Percentiles rank a stretch among this genome's conserved stretches.
phyloP scores from a whole-genome alignment of 2,113 vertebrate genomes.

The Chinchilla lanigera region DNA sequence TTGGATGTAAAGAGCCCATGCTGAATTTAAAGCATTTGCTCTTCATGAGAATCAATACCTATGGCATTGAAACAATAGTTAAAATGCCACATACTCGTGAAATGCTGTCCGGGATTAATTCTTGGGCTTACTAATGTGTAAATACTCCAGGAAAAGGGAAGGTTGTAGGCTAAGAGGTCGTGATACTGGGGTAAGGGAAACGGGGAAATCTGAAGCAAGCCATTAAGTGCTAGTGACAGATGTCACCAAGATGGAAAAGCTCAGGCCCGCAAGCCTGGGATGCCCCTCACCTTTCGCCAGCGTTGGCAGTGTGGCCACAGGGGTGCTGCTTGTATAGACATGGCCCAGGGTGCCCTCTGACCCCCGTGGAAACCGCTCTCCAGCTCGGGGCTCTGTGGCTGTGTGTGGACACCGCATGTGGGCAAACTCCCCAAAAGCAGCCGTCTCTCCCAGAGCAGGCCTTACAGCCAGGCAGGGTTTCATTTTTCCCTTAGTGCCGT shows the following conservation, averaged over 20 bases:
- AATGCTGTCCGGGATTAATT: background rate
- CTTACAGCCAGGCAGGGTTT: background rate
- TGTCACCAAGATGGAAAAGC: background rate
- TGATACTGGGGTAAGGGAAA: background rate
- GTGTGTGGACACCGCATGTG: too few species aligned
- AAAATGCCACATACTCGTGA: background rate
- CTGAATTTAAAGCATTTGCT: constrained; percentile 32
- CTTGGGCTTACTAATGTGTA: background rate
- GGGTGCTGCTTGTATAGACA: too few species aligned
- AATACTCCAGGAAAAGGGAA: background rate
- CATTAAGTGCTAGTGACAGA: background rate
- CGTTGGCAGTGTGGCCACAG: rapidly evolving
- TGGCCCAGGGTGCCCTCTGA: rapidly evolving
- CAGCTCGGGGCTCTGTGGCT: background rate
- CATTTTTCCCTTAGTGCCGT: background rate
- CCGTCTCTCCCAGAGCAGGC: background rate
- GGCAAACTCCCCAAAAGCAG: background rate
- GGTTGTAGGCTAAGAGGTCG: background rate
- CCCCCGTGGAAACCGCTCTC: too few species aligned
- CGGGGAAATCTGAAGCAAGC: background rate
- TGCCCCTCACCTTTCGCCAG: background rate
- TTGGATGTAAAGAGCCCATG: background rate
- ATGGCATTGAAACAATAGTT: background rate
- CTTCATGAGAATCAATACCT: background rate
- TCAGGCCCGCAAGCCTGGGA: background rate